Base-by-base conservation (phyloP, 1,140 invertebrate species). In the Drosophila ironensis region DNA sequence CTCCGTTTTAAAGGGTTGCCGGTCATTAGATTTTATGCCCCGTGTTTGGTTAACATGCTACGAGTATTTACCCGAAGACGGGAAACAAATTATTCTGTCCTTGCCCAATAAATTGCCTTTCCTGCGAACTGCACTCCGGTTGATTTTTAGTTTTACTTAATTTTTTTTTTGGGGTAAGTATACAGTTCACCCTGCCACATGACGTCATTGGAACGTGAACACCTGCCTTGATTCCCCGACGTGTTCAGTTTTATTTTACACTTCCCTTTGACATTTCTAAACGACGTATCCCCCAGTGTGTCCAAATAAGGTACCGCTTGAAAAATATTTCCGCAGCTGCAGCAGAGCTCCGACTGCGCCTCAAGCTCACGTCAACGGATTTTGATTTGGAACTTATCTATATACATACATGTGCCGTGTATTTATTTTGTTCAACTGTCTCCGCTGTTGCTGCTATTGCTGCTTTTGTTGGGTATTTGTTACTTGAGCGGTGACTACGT, bases 211-310 rank as follows among this genome's bases (percentile, higher is more conserved):
- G 35, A 54, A 53, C 16, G 35, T 27, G 66, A 50, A 51, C 77
- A 81, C 77, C 77, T 81, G 77, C 77, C 71, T 61, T 81, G 76
- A 80, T 63, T 66, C 56, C 33, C 50, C 35, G 33, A 54, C 16
- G 33, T 54, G 40, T 30, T 42, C 28, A 47, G 17, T n/a, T 20
- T 45, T 66, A 52, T 44, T 25, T 42, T 33, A 22, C 16, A 81
- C 77, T 82, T 82, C 76, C 76, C 71, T 61, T 68, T 54, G 41
- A 50, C 50, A 75, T 48, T 48, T 48, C 6, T 42, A 16, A 9
- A 35, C 24, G 28, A 30, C 11, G 4, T 7, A 14, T 37, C 33
- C 37, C 20, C 33, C 50, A 17, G 33, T 44, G 7, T 52, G 45
- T 51, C 69, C 74, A 71, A 78, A 84, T 84, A 84, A 71, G 78